These are phyloP conservation scores for Pelochelys cantorii DNA, from an alignment of 2,797 vertebrate genomes.

Conservation along the genomic window DNA sequence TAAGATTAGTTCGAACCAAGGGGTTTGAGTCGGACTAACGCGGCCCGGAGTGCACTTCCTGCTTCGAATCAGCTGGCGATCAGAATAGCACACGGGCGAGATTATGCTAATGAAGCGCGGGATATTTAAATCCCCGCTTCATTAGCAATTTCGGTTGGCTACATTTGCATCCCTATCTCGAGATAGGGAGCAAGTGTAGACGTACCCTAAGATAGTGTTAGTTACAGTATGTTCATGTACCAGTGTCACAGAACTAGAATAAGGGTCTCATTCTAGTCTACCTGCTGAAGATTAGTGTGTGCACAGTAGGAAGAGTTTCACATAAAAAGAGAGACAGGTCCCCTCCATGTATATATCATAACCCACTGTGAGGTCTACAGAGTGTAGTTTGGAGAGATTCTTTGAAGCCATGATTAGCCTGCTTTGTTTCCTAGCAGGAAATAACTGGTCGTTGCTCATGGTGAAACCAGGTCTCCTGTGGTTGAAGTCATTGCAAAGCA, in stretches of 20 bases:
- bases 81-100: too few species aligned
- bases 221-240: background rate
- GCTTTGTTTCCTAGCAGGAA: conserved; percentile 15
- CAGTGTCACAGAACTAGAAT: background rate
- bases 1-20: too few species aligned
- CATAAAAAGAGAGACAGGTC: background rate
- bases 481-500: conserved; percentile 27
- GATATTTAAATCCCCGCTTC: too few species aligned
- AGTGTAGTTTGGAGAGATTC: too few species aligned
- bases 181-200: too few species aligned
- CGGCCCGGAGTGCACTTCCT: too few species aligned
- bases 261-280: background rate
- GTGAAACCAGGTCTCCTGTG: background rate
- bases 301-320: background rate
- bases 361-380: conserved; percentile 26
- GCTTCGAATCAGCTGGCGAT: too few species aligned
- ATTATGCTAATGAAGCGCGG: too few species aligned
- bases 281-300: conserved; percentile 11
- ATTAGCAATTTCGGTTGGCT: too few species aligned
- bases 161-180: too few species aligned
- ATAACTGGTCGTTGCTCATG: conserved; percentile 35
- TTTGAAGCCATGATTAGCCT: background rate
- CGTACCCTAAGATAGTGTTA: background rate
- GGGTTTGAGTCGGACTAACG: too few species aligned
- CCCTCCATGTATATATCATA: conserved; percentile 5